A percentile compares a stretch with the other conserved stretches of the same genome.
Evolutionary conservation across 2,888 invertebrate genomes (phyloP).

Genomic region (Minunthozetes semirufus): DNA sequence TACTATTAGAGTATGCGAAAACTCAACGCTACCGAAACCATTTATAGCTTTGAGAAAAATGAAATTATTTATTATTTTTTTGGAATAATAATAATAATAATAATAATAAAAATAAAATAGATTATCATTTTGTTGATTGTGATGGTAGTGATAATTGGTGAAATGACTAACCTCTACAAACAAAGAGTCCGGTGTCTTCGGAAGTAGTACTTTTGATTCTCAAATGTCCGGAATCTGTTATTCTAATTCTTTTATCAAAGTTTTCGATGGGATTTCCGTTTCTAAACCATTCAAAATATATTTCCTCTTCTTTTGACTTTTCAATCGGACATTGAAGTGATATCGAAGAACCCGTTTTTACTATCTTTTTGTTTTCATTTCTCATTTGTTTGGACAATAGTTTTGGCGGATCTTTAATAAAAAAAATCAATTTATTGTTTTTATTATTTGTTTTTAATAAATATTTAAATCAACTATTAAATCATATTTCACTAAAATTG

Average conservation of each 20-base stretch:
- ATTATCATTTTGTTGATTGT: no score
- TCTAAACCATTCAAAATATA: slow-evolving; percentile 13
- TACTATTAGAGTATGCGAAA: not conserved
- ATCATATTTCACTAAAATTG: not conserved
- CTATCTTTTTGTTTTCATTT: not conserved
- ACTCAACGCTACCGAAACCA: slow-evolving; percentile 15
- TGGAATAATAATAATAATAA: no score
- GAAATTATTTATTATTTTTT: no score
- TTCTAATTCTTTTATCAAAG: slow-evolving; percentile 37
- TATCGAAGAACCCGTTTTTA: not conserved
- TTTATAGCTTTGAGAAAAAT: not conserved
- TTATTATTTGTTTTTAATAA: no score
- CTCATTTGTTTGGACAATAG: not conserved
- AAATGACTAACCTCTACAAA: slow-evolving; percentile 32
- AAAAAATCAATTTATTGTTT: no score
- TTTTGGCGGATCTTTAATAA: not conserved
- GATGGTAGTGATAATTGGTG: no score
- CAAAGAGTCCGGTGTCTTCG: slow-evolving; percentile 40
- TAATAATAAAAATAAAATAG: no score
- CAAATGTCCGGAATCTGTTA: slow-evolving; percentile 38
- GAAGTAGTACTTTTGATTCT: slow-evolving; percentile 39
- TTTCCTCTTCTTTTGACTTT: not conserved
- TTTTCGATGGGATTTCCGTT: not conserved
- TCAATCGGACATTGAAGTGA: slow-evolving; percentile 15
- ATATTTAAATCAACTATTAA: no score